Percentiles rank a stretch among this genome's conserved stretches.
phyloP scores from a whole-genome alignment of 2,797 vertebrate species.

The Mormyrus proboscirostris region DNA sequence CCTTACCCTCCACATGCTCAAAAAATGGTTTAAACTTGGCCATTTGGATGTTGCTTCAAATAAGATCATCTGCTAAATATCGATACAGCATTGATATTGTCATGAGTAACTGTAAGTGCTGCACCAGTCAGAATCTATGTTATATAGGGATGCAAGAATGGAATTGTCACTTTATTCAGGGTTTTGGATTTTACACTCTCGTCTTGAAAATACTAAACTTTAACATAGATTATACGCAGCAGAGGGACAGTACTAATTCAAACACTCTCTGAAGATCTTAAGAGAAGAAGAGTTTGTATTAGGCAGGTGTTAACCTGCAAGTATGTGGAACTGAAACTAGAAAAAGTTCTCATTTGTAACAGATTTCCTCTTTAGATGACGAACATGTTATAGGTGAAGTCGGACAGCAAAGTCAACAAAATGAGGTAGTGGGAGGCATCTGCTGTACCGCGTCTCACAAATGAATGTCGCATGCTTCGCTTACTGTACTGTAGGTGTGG shows the following conservation, averaged over 20 bases:
- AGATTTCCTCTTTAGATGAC: background rate
- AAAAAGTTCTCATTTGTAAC: background rate
- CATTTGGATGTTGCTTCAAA: background rate
- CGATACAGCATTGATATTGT: background rate
- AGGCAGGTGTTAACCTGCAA: background rate
- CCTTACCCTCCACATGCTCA: background rate
- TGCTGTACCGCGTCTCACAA: background rate
- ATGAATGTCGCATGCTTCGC: constrained; percentile 46
- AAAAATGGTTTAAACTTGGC: too few species aligned
- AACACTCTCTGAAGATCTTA: background rate
- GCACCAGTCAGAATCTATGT: background rate
- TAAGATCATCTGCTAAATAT: background rate
- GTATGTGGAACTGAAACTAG: background rate
- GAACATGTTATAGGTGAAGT: background rate
- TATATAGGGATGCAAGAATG: background rate
- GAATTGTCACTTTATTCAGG: background rate
- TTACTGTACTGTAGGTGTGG: constrained; percentile 46
- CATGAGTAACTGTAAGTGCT: background rate
- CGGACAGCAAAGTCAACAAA: background rate
- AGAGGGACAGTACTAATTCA: background rate
- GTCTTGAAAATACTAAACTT: background rate
- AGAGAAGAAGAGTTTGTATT: background rate
- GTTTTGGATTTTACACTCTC: background rate
- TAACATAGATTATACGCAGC: background rate
- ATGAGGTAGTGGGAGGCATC: background rate